Percentiles rank a stretch among this genome's conserved stretches.
Conservation (phyloP, 2,888 invertebrate species). For the Pachydiplax longipennis region DNA sequence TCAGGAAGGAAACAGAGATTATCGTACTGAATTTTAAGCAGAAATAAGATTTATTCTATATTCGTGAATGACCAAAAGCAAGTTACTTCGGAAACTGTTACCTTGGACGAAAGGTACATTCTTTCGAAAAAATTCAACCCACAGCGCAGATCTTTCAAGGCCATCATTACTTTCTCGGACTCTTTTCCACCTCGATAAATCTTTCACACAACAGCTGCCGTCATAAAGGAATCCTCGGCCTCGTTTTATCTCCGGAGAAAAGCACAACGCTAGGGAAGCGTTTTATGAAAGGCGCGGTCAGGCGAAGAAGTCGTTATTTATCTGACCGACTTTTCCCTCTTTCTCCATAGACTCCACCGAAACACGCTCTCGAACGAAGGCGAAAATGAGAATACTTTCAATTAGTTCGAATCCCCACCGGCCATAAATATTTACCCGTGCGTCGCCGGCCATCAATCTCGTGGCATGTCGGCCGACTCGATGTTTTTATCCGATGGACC, state of each 20-base stretch:
- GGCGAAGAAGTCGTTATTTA: neutral
- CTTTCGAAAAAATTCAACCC: no score
- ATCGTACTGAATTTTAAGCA: no score
- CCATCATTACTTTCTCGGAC: neutral
- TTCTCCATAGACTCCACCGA: neutral
- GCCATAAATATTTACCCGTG: neutral
- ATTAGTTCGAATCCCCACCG: neutral
- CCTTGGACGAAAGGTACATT: no score
- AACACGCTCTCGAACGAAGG: neutral
- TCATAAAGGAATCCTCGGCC: neutral
- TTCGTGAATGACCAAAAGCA: no score
- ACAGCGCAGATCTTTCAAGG: no score
- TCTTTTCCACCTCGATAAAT: neutral
- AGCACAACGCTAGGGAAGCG: neutral
- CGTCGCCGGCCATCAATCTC: neutral
- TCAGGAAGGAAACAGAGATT: no score
- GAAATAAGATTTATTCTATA: no score
- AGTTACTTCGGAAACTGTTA: no score
- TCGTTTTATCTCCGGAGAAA: neutral
- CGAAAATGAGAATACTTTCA: neutral
- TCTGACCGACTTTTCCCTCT: neutral
- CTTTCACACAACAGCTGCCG: neutral
- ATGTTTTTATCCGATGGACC: neutral
- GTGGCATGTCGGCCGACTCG: neutral
- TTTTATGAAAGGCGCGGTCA: neutral